A percentile compares a stretch with the other conserved stretches of the same genome.
These are phyloP conservation scores for Riparia riparia DNA, from an alignment of 2,113 vertebrate genomes.

Conservation along the genomic window DNA sequence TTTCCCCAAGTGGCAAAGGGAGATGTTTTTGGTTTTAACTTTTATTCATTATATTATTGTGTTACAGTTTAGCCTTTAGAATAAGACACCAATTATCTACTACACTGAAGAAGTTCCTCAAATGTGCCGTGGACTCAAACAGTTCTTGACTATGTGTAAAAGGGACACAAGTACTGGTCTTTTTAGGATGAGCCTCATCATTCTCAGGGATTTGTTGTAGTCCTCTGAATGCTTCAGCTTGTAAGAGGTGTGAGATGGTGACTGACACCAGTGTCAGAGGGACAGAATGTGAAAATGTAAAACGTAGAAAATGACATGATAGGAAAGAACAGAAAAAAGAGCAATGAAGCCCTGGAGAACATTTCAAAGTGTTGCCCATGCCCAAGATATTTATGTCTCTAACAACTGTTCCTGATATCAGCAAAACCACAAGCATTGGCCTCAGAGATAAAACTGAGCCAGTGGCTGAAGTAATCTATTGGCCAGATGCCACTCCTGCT, in stretches of 20 bases:
- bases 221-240: neutral
- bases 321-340: neutral
- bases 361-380: neutral
- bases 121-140: neutral
- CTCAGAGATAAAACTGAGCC: neutral
- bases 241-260: neutral
- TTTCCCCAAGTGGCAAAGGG: slow-evolving; percentile 60
- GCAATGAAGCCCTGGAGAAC: neutral
- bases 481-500: neutral
- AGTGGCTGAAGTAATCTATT: neutral
- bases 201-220: neutral
- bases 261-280: neutral
- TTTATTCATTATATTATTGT: slow-evolving; percentile 65
- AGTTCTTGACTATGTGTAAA: neutral
- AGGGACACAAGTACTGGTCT: neutral
- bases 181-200: neutral
- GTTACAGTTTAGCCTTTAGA: slow-evolving; percentile 41
- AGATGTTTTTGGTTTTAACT: slow-evolving; percentile 52
- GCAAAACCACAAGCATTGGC: neutral
- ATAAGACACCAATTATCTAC: neutral
- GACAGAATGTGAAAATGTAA: neutral
- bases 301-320: neutral
- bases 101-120: neutral
- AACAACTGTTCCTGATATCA: neutral
- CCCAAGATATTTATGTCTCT: neutral